Evolutionary conservation across 2,888 invertebrate genomes (phyloP), one percentile per base, ranked within the genome.

Genomic region (Xanthia togata): DNA sequence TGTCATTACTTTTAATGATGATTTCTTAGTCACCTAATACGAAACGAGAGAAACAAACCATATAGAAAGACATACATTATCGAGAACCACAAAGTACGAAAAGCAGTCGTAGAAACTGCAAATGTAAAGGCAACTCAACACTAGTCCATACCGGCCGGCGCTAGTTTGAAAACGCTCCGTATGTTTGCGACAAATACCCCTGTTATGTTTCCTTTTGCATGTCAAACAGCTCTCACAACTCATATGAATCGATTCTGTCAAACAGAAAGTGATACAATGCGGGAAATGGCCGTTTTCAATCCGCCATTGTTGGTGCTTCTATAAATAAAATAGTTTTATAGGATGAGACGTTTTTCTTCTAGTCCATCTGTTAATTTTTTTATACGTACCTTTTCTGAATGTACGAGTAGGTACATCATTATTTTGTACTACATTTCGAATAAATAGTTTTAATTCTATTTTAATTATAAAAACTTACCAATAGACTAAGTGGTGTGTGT

Each of bases 171-270:
- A 90, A 85, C 86, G 87, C 69, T 81, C 85, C 90, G 86, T 90
- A 82, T 91, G 91, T 90, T 89, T 78, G 91, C 88, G 93, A 93
- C 93, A 95, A 94, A 95, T 93, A 93, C 82, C 88, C 87, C 89
- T 89, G 91, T 92, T 92, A 93, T 92, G 91, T 93, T 94, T 95
- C 93, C 94, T 94, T 95, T 96, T 94, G 93, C 93, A 93, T 93
- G 92, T 93, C 94, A 94, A 94, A 94, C 93, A 93, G 93, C 93
- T 91, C 89, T 91, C 92, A 92, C 92, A 91, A 93, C 91, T 93
- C 93, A 92, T 92, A 91, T 89, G 92, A 94, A 94, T 94, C 93
- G 94, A 95, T 94, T 91, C 92, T 89, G 91, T 90, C 93, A 91
- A 92, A 93, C 91, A 88, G 90, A 93, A 93, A 93, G 89, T 91